phyloP scores from a whole-genome alignment of 2,797 vertebrate genomes.

The Amblyraja radiata region DNA sequence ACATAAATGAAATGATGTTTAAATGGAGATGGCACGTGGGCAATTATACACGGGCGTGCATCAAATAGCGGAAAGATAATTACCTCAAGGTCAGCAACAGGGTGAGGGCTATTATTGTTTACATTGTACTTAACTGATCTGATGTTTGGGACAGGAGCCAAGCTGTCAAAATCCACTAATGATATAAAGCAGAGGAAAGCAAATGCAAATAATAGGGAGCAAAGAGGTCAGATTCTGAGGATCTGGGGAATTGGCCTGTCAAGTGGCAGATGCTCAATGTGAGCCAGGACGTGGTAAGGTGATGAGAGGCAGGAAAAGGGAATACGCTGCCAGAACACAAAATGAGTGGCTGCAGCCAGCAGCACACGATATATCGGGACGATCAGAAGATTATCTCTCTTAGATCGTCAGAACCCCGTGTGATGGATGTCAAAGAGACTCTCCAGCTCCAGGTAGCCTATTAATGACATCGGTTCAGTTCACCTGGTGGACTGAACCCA shows the following conservation, averaged over 20 bases:
- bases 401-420: not conserved
- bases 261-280: conserved; percentile 13
- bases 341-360: not conserved
- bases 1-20: not conserved
- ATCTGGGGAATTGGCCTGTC: conserved; percentile 2
- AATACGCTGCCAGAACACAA: not conserved
- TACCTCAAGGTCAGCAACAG: not conserved
- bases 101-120: conserved; percentile 11
- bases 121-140: not conserved
- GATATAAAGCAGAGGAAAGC: conserved; percentile 4
- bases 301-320: not conserved
- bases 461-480: not conserved
- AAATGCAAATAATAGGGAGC: not conserved
- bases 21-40: not conserved
- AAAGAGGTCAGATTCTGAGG: not conserved
- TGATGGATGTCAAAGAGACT: not conserved
- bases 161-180: conserved; percentile 16
- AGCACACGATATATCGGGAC: not conserved
- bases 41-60: not conserved
- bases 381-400: not conserved
- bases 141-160: not conserved
- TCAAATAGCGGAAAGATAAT: not conserved
- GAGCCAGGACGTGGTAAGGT: not conserved
- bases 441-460: not conserved
- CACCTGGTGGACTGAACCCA: not conserved